Evolutionary conservation across 2,797 vertebrate species (phyloP).

Genomic region (Clamator glandarius): DNA sequence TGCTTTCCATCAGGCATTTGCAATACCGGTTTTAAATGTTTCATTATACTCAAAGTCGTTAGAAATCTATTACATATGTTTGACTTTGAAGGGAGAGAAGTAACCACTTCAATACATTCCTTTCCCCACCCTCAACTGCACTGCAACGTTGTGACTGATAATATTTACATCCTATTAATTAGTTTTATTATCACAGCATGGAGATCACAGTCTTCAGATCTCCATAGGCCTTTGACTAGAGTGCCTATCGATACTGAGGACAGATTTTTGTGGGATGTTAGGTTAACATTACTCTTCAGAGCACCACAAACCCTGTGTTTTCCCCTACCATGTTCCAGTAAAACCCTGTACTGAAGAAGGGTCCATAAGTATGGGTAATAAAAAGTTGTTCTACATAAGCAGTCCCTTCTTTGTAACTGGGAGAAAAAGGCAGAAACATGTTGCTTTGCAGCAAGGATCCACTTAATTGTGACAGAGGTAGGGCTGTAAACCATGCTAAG

Average conservation of each 20-base stretch:
- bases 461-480: slow-evolving; percentile 39
- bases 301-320: background rate
- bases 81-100: background rate
- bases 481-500: slow-evolving; percentile 26
- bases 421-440: background rate
- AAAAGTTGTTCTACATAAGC: background rate
- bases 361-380: background rate
- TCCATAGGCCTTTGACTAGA: background rate
- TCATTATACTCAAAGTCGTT: background rate
- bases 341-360: background rate
- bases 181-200: background rate
- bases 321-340: background rate
- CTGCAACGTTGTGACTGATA: background rate
- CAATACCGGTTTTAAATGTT: slow-evolving; percentile 16
- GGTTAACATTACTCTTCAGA: background rate
- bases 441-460: slow-evolving; percentile 46
- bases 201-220: background rate
- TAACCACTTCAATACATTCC: background rate
- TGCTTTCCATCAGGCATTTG: slow-evolving; percentile 8
- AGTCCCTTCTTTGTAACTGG: background rate
- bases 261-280: background rate
- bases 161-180: background rate
- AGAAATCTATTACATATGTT: background rate
- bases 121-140: background rate
- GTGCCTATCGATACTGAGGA: background rate